phyloP scores from a whole-genome alignment of 1,140 invertebrate species.

The Calliopsis andreniformis region DNA sequence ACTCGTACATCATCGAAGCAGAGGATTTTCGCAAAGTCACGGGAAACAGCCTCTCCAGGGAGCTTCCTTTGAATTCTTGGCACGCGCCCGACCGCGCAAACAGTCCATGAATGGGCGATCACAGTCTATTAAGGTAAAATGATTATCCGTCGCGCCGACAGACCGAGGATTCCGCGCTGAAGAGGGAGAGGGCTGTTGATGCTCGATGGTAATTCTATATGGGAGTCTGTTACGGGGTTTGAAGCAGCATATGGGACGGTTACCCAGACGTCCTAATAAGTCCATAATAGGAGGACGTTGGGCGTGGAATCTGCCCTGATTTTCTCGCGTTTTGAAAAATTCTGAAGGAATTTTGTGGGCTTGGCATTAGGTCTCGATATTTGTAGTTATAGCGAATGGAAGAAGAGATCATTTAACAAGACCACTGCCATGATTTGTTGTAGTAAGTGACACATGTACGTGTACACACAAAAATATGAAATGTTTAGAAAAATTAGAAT shows the following conservation, averaged over 20 bases:
- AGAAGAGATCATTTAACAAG: too few relatives aligned
- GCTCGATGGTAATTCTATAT: conserved; percentile 67
- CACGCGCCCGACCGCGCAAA: conserved; percentile 46
- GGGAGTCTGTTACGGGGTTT: conserved; percentile 30
- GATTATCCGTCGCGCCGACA: conserved; percentile 60
- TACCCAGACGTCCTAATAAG: conserved; percentile 57
- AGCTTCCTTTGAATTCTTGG: conserved; percentile 35
- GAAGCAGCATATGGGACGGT: conserved; percentile 55
- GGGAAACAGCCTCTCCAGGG: conserved; percentile 6
- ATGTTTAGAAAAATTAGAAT: too few relatives aligned
- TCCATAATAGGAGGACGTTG: conserved; percentile 32
- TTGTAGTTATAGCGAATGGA: too few relatives aligned
- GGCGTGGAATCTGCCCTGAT: conserved; percentile 1
- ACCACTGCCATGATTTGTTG: too few relatives aligned
- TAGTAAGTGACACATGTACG: too few relatives aligned
- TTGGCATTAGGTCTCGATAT: too few relatives aligned
- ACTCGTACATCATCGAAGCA: conserved; percentile 53
- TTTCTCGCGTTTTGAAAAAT: background rate
- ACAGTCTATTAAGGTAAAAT: conserved; percentile 69
- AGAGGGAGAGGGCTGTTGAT: conserved; percentile 27
- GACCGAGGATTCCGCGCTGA: conserved; percentile 37
- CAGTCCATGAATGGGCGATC: conserved; percentile 56
- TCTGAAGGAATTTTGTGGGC: background rate
- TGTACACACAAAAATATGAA: too few relatives aligned
- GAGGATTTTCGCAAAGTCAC: conserved; percentile 41